Conservation (phyloP, 2,888 invertebrate genomes). For the Heteropelma amictum region DNA sequence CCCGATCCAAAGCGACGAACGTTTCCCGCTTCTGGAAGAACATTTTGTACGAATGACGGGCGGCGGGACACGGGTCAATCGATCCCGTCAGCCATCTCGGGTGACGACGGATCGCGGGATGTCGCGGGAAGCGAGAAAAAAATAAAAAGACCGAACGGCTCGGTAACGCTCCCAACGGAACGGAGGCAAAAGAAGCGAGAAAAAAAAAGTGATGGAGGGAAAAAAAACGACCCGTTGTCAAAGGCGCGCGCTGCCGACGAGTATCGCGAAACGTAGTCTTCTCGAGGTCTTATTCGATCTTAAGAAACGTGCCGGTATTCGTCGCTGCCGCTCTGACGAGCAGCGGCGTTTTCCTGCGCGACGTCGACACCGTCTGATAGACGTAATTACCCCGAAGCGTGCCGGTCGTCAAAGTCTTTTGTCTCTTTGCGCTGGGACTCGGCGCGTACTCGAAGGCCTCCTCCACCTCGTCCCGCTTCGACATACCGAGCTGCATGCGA, state of each 20-base stretch:
- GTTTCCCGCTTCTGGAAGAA: too few species aligned
- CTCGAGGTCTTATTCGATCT: constrained; percentile 66
- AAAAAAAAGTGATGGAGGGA: background rate
- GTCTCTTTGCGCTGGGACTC: constrained; percentile 70
- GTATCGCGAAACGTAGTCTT: background rate
- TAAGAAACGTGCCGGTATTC: constrained; percentile 68
- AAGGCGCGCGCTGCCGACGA: background rate
- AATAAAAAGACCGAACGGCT: background rate
- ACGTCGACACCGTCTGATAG: constrained; percentile 72
- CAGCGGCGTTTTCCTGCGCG: constrained; percentile 74
- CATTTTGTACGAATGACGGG: constrained; percentile 42
- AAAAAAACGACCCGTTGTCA: too few species aligned
- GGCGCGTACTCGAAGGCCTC: constrained; percentile 69
- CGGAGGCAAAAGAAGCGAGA: background rate
- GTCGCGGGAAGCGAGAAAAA: background rate
- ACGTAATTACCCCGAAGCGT: constrained; percentile 74
- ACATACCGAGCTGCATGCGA: constrained; percentile 80
- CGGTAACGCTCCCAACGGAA: too few species aligned
- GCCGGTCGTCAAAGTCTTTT: constrained; percentile 71
- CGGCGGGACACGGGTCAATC: too few species aligned
- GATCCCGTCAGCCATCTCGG: too few species aligned
- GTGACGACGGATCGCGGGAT: background rate
- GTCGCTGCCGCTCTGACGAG: constrained; percentile 68
- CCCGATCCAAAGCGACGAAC: too few species aligned
- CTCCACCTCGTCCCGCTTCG: constrained; percentile 63